phyloP scores from a whole-genome alignment of 2,113 vertebrate species.

The Gallinago undulata region DNA sequence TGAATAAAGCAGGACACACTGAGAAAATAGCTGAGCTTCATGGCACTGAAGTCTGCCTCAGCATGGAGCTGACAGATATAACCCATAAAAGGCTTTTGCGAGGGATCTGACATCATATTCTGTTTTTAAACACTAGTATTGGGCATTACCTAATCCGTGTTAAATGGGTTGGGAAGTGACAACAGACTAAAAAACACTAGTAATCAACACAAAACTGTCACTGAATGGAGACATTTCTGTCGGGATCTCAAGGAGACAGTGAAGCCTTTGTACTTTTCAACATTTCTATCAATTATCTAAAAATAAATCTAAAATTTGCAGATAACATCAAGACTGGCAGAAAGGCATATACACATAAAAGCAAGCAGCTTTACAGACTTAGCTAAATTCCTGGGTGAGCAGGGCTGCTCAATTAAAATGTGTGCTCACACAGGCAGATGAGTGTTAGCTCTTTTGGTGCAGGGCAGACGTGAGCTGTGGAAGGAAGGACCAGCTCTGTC shows the following conservation, averaged over 20 bases:
- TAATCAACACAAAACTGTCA: slow-evolving; percentile 50
- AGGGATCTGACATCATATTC: slow-evolving; percentile 26
- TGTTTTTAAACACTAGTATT: slow-evolving; percentile 17
- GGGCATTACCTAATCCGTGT: slow-evolving; percentile 43
- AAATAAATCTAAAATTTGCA: slow-evolving; percentile 32
- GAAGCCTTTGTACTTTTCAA: slow-evolving; percentile 43
- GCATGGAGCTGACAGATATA: slow-evolving; percentile 10
- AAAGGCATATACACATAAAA: slow-evolving; percentile 5
- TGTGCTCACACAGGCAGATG: slow-evolving; percentile 25
- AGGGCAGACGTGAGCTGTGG: neutral
- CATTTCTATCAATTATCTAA: slow-evolving; percentile 41
- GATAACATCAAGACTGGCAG: slow-evolving; percentile 1
- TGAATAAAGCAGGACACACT: neutral
- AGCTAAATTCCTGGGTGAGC: neutral
- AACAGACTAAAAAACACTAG: neutral
- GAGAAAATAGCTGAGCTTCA: neutral
- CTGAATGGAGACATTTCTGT: slow-evolving; percentile 6
- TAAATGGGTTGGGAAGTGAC: slow-evolving; percentile 38
- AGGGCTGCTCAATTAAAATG: slow-evolving; percentile 15
- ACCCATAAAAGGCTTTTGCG: neutral
- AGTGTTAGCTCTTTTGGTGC: neutral
- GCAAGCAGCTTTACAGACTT: neutral
- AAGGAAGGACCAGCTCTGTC: neutral
- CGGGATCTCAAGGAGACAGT: neutral
- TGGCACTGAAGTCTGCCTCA: neutral